Percentiles rank a stretch among this genome's conserved stretches.
These are phyloP conservation scores for Hololepta plana DNA, from an alignment of 2,888 invertebrate genomes.

Conservation along the genomic window DNA sequence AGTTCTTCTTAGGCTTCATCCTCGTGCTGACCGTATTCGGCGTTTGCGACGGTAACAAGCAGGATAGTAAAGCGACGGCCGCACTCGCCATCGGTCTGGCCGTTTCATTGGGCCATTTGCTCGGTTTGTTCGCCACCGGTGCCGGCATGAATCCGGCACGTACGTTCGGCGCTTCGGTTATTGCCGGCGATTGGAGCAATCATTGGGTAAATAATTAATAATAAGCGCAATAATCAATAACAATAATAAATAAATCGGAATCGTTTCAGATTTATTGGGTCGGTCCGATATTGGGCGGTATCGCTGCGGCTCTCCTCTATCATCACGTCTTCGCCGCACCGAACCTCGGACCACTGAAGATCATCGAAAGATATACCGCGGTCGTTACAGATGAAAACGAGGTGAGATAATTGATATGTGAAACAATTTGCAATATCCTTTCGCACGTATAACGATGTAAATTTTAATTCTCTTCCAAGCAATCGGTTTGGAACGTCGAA, in stretches of 20 bases:
- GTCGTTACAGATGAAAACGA: conserved; percentile 46
- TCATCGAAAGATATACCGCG: conserved; percentile 34
- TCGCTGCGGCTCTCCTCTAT: conserved; percentile 60
- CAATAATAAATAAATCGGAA: conserved; percentile 3
- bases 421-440: too few relatives aligned
- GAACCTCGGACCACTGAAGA: conserved; percentile 25
- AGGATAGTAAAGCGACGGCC: conserved; percentile 63
- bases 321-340: conserved; percentile 40
- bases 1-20: conserved; percentile 80
- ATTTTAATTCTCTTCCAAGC: conserved; percentile 10
- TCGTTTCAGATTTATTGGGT: conserved; percentile 60
- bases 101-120: conserved; percentile 68
- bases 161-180: conserved; percentile 71
- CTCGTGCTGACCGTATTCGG: conserved; percentile 80
- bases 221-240: conserved; percentile 1
- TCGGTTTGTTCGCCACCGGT: conserved; percentile 70
- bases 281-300: conserved; percentile 69
- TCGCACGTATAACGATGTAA: conserved; percentile 2
- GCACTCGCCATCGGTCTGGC: conserved; percentile 79
- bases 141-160: conserved; percentile 89
- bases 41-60: conserved; percentile 63
- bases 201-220: conserved; percentile 56
- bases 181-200: conserved; percentile 51
- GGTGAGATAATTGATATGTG: conserved; percentile 24
- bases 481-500: conserved; percentile 13